A percentile compares a stretch with the other conserved stretches of the same genome.
phyloP scores from a whole-genome alignment of 2,888 invertebrate genomes.

The Hemicrepidius hirtus region DNA sequence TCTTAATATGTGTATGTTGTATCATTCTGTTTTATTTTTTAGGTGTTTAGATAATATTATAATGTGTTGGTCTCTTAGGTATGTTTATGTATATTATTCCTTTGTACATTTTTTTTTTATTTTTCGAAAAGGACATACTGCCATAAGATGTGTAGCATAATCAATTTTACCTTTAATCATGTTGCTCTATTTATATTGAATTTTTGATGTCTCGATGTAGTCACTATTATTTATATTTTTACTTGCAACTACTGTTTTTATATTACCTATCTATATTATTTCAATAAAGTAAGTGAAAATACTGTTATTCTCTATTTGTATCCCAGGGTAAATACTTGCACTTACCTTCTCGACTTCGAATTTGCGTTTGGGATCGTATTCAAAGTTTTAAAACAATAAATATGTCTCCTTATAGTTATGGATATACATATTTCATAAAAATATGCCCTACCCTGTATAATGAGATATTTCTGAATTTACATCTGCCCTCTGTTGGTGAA shows the following conservation, averaged over 20 bases:
- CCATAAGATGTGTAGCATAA: conserved; percentile 21
- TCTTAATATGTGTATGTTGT: conserved; percentile 43
- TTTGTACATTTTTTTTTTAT: conserved; percentile 25
- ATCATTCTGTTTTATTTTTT: conserved; percentile 48
- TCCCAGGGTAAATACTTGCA: too few relatives aligned
- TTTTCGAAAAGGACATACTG: conserved; percentile 26
- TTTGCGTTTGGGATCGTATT: too few relatives aligned
- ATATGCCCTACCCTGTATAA: too few relatives aligned
- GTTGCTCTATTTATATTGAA: conserved; percentile 22
- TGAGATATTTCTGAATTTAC: too few relatives aligned
- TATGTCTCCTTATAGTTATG: too few relatives aligned
- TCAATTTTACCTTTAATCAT: conserved; percentile 2
- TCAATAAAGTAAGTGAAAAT: conserved; percentile 33
- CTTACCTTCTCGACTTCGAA: too few relatives aligned
- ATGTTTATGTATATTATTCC: conserved; percentile 38
- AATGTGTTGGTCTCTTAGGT: conserved; percentile 41
- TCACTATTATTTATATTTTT: conserved; percentile 33
- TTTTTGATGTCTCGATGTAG: conserved; percentile 36
- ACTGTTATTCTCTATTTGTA: background rate
- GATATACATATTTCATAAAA: too few relatives aligned
- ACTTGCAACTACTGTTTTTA: conserved; percentile 37
- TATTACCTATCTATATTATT: conserved; percentile 33
- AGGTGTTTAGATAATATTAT: conserved; percentile 45
- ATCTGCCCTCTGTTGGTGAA: too few relatives aligned
- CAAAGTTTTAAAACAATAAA: too few relatives aligned